Base-by-base conservation (phyloP, 2,888 invertebrate species). In the Thera britannica region DNA sequence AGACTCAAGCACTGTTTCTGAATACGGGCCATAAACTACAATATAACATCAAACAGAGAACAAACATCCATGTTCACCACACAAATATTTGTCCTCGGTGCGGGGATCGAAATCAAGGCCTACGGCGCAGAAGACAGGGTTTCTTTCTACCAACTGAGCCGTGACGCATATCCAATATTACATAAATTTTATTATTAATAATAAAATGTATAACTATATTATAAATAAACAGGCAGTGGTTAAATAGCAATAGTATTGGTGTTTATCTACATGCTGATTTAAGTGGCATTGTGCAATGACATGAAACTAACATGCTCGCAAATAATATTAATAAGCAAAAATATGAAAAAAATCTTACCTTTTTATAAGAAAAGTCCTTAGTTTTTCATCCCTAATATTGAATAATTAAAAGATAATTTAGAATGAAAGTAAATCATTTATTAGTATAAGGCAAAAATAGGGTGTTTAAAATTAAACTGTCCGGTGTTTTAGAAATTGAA, bases 371-470 rank as follows among this genome's bases (percentile, higher is more conserved):
- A 61, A 65, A 64, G 38, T 78, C 65, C 64, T 57, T 68, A 44
- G 44, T 48, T 52, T 58, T 54, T 51, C 52, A 63, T 67, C 58
- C 59, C 58, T 63, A 46, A 38, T 49, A 60, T 66, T 48, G n/a
- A 62, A 51, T 49, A 67, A 75, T 75, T 68, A 77, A 82, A 81
- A 75, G 72, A 79, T 79, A 75, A 76, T 77, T 79, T 79, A 79
- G 82, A 72, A 77, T 72, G 76, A 80, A 80, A 79, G 73, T 80
- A 80, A 79, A 83, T 88, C 89, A 83, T 87, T 86, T 82, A 90
- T 89, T 88, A 90, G 83, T 87, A 84, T 87, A 83, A 87, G 82
- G 82, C 80, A 83, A 85, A 85, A 80, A 91, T 87, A 90, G 82
- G 78, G 82, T 72, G 71, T 72, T 64, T 61, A 66, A 74, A 72